Evolutionary conservation across 2,797 vertebrate genomes (phyloP), one percentile per base, ranked within the genome.

Genomic region (Meriones psammophilus): DNA sequence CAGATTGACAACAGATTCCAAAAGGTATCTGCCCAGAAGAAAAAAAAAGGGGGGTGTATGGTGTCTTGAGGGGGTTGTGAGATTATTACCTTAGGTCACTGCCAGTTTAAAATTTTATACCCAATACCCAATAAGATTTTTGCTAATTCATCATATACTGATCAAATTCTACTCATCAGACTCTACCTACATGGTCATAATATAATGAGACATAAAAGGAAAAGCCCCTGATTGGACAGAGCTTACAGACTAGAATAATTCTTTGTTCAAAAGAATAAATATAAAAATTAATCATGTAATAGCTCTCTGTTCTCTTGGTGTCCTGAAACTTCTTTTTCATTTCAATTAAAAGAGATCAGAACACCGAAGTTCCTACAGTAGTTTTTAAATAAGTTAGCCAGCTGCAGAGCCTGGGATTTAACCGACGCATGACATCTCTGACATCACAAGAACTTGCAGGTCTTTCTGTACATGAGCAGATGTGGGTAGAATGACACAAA

Each of bases 1-100:
- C 28, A 92, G 66, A 58, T 58, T 80, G 73, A 91, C 50, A 92
- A 86, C 24, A 94, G 15, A 94, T 24, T 73, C 54, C 20, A 60
- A 95, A 89, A 88, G 68, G 20, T 50, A 33, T 73, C 73, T 79
- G 13, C n/a, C 91, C 1, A 42, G 42, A 42, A 88, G 12, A 85
- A 22, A 66, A 83, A 93, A 95, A 78, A 60, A 5, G 22, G 33
- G 14, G n/a, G n/a, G n/a, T 42, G 42, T 42, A 60, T 50, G n/a
- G 69, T 5, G 42, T 4, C 42, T 5, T 42, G 42, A 42, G 33
- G 18, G 6, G 42, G 42, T 42, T 42, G 42, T 42, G 42, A 42
- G 42, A 62, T 68, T 28, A 76, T 64, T 42, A 66, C 39, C 76
- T 73, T 62, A 88, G 77, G 89, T 71, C n/a, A 85, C 0, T 42